Conservation (phyloP, 2,113 vertebrate species). For the Marmota monax region DNA sequence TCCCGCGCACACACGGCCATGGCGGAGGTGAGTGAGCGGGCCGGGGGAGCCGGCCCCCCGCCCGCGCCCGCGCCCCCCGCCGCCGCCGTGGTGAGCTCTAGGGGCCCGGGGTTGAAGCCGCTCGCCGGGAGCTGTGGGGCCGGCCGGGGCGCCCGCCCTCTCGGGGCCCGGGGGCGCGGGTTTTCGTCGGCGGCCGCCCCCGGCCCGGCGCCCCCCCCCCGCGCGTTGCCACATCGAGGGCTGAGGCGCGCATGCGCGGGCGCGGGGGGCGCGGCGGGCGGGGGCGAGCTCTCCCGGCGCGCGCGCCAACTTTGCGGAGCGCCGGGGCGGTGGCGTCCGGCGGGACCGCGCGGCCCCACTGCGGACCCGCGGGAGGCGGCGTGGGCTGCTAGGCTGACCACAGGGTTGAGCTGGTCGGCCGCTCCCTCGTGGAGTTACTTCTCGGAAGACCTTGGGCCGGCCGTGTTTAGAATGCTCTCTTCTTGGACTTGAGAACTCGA, state of each 20-base stretch:
- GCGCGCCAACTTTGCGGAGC: conserved; percentile 17
- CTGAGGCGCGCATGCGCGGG: conserved; percentile 71
- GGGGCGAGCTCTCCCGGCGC: background rate
- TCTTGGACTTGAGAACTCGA: background rate
- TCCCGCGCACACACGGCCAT: conserved; percentile 86
- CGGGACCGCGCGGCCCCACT: background rate
- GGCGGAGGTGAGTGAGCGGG: conserved; percentile 86
- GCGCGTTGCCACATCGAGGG: conserved; percentile 73
- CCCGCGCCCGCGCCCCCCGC: background rate
- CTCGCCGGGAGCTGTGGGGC: background rate
- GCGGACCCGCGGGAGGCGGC: background rate
- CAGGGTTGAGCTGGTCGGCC: background rate
- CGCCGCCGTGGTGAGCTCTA: background rate
- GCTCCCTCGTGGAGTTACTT: background rate
- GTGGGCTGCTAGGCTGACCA: too few species aligned
- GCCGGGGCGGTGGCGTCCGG: background rate
- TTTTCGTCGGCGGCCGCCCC: conserved; percentile 56
- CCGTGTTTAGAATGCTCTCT: background rate
- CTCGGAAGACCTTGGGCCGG: too few species aligned
- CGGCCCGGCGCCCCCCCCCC: conserved; percentile 11
- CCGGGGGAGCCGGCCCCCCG: conserved; percentile 68
- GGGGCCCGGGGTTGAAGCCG: background rate
- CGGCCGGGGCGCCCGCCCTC: background rate
- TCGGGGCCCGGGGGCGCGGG: background rate
- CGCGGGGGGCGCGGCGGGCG: background rate